Evolutionary conservation across 2,113 vertebrate genomes (phyloP), one percentile per base, ranked within the genome.

Genomic region (Stomatorhinus ivindoensis): DNA sequence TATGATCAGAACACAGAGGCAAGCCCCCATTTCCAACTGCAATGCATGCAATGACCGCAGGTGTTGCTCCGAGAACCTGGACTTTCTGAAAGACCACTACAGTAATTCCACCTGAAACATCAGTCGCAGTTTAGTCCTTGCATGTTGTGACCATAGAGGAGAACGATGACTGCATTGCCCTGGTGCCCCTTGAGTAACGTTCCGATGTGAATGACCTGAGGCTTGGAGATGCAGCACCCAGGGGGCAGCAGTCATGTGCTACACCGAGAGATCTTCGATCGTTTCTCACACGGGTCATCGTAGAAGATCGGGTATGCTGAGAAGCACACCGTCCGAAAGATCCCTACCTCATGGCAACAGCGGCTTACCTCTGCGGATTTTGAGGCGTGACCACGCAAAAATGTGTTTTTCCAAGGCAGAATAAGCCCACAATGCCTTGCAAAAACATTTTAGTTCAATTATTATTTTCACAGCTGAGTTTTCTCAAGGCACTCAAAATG

Each of bases 381-480:
- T 85, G 89, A 91, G 89, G 91, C 89, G 92, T 90, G 91, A 88
- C 85, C 31, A 44, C 27, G n/a, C 58, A 73, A 35, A 19, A 73
- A 48, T 44, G 35, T 87, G 55, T 44, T 46, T 15, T 65, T 61
- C 19, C 83, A 90, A 42, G 10, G n/a, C 69, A 88, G 90, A 91
- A 91, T 80, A 90, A 83, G 86, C 85, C 39, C n/a, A 19, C 2
- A 55, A 61, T 61, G 35, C 85, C 89, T 88, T 46, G 85, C 89
- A 88, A 92, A 91, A 92, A 90, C 90, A 91, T 86, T 76, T 90
- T 15, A 17, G 44, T 90, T 89, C 82, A 88, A 89, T 87, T 87
- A 91, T 86, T 88, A 73, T 92, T 92, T 92, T 88, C 90, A 92
- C 8, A 51, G 88, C 51, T 86, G 80, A 61, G 89, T n/a, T 55